These are phyloP conservation scores for Asobara japonica DNA, from an alignment of 1,140 invertebrate genomes.

Conservation along the genomic window DNA sequence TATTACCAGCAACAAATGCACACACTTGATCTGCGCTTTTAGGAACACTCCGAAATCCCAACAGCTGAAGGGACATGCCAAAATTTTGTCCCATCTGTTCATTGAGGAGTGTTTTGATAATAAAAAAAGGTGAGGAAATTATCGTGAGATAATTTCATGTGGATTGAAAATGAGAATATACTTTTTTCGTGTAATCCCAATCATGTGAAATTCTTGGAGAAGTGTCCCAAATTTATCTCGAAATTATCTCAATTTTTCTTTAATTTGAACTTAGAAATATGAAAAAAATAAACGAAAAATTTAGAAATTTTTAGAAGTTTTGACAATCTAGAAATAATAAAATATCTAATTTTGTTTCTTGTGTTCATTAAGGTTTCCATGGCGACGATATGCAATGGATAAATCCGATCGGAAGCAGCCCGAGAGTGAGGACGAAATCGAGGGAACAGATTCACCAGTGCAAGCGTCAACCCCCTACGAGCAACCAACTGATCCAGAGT, in stretches of 20 bases:
- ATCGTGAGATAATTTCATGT: no score
- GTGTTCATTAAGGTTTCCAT: conserved; percentile 54
- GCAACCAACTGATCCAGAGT: conserved; percentile 56
- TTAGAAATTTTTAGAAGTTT: no score
- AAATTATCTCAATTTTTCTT: no score
- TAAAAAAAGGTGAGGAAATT: conserved; percentile 56
- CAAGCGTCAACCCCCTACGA: conserved; percentile 43
- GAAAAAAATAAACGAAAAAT: no score
- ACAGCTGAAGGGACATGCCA: conserved; percentile 52
- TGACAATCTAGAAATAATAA: no score
- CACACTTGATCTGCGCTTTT: conserved; percentile 62
- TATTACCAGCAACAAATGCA: conserved; percentile 55
- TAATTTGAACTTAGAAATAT: background rate
- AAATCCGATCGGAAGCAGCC: conserved; percentile 45
- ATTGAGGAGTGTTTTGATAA: conserved; percentile 60
- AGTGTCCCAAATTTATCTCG: no score
- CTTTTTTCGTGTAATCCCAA: no score
- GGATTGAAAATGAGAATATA: no score
- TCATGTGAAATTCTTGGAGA: no score
- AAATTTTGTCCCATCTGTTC: conserved; percentile 59
- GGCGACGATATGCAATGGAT: conserved; percentile 60
- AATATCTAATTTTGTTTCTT: no score
- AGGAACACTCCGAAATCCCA: conserved; percentile 62
- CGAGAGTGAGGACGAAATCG: conserved; percentile 64
- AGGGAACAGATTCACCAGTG: conserved; percentile 38